Conservation (phyloP, 2,113 vertebrate species). For the Mugil cephalus region DNA sequence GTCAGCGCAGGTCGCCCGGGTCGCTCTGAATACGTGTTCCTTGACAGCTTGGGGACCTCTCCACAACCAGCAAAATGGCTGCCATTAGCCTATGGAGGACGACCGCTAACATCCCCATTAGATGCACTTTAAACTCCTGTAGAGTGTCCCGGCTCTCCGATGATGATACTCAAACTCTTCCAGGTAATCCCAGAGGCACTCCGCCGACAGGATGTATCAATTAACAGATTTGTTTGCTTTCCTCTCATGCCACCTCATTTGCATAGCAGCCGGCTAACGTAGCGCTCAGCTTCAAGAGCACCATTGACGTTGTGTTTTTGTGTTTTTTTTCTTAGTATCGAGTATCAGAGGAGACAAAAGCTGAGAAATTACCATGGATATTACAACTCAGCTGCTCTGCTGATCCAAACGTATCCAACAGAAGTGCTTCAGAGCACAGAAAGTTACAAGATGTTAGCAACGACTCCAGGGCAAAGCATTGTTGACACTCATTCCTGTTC, state of each 20-base stretch:
- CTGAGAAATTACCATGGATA: conserved; percentile 49
- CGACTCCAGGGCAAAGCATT: conserved; percentile 58
- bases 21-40: conserved; percentile 58
- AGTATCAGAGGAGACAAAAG: conserved; percentile 34
- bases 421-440: conserved; percentile 63
- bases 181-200: conserved; percentile 70
- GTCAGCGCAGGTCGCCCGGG: conserved; percentile 55
- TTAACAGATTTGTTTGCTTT: conserved; percentile 83
- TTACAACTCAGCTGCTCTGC: conserved; percentile 45
- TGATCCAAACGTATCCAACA: conserved; percentile 59
- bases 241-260: conserved; percentile 71
- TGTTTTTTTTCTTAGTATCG: conserved; percentile 17
- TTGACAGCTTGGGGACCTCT: conserved; percentile 62
- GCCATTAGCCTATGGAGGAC: conserved; percentile 71
- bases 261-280: conserved; percentile 66
- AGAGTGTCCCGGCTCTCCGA: conserved; percentile 26
- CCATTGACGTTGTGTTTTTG: conserved; percentile 50
- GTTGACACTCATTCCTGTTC: conserved; percentile 76
- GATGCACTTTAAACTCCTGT: conserved; percentile 73
- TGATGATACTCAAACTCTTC: conserved; percentile 56
- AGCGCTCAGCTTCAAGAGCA: conserved; percentile 64
- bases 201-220: conserved; percentile 64
- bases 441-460: conserved; percentile 75
- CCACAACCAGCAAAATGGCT: conserved; percentile 65
- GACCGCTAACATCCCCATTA: conserved; percentile 59